Base-by-base conservation (phyloP, 2,113 vertebrate genomes). In the Anarrhichthys ocellatus region DNA sequence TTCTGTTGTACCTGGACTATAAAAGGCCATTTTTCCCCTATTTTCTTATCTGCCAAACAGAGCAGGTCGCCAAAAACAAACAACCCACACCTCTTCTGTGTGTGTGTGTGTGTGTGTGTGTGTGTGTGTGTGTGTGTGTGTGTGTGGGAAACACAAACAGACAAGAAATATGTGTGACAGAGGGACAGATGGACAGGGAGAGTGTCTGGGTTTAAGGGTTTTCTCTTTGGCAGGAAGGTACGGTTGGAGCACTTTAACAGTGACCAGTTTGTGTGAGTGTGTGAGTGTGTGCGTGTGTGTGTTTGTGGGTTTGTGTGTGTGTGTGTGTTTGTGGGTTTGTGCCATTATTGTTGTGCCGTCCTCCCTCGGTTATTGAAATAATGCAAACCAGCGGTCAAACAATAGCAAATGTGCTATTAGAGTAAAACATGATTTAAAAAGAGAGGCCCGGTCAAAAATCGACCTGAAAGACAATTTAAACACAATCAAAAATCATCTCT, bases 41-140 rank as follows among this genome's bases (percentile, higher is more conserved):
- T 90, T 83, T 76, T 74, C 29, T 29, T 73, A 65, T 81, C 62
- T 82, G 83, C 78, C 80, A 85, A 75, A 79, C 44, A 38, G 71
- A 67, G 22, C n/a, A 64, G 58, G 58, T 73, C 34, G 67, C 85
- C 85, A 83, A 86, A 18, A 10, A 9, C 2, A 13, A 73, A 54
- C 77, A 38, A 29, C 73, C 15, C 64, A 58, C 56, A 4, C 71
- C 36, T 78, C 56, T 1, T 69, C 11, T 77, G 38, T 77, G 63
- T 67, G 50, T 50, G 50, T 77, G 71, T 76, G 63, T 67, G 48
- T 66, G 48, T 24, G n/a, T 62, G 46, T 69, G 72, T 73, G 70
- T 73, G 36, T 73, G 52, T 73, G 54, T 73, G 71, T 61, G 56
- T 78, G 76, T 62, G 76, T 70, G 40, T 54, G 79, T n/a, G 32